phyloP scores from a whole-genome alignment of 2,888 invertebrate genomes.

The Philhelius pedissequus region DNA sequence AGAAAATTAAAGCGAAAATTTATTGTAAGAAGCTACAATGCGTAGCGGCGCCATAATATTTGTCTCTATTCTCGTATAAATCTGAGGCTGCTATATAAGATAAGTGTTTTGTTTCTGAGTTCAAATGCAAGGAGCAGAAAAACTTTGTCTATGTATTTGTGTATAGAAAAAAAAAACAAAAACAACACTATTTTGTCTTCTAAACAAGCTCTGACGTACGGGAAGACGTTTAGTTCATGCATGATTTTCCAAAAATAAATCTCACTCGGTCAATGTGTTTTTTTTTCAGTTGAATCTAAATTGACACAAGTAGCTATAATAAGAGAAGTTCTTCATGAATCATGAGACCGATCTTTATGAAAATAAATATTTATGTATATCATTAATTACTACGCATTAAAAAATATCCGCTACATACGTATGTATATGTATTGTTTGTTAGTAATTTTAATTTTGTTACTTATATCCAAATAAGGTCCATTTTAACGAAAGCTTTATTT shows the following conservation, averaged over 20 bases:
- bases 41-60: conserved; percentile 29
- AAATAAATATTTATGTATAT: not conserved
- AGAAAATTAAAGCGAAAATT: conserved; percentile 21
- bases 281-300: not conserved
- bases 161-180: not conserved
- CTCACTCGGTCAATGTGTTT: not conserved
- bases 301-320: not conserved
- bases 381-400: not conserved
- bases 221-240: not conserved
- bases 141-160: not conserved
- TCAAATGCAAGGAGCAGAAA: conserved; percentile 5
- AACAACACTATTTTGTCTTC: conserved; percentile 9
- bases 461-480: not conserved
- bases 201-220: conserved; percentile 32
- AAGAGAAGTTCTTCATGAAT: not conserved
- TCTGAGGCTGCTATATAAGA: not conserved
- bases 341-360: not conserved
- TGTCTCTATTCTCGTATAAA: not conserved
- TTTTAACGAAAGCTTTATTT: too few species aligned
- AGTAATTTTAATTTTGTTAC: not conserved
- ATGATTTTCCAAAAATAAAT: conserved; percentile 29
- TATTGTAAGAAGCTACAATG: not conserved
- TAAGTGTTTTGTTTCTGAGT: not conserved
- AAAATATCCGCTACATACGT: too few species aligned
- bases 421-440: too few species aligned